Evolutionary conservation across 2,888 invertebrate genomes (phyloP), one percentile per base, ranked within the genome.

Genomic region (Ectemnius continuus): DNA sequence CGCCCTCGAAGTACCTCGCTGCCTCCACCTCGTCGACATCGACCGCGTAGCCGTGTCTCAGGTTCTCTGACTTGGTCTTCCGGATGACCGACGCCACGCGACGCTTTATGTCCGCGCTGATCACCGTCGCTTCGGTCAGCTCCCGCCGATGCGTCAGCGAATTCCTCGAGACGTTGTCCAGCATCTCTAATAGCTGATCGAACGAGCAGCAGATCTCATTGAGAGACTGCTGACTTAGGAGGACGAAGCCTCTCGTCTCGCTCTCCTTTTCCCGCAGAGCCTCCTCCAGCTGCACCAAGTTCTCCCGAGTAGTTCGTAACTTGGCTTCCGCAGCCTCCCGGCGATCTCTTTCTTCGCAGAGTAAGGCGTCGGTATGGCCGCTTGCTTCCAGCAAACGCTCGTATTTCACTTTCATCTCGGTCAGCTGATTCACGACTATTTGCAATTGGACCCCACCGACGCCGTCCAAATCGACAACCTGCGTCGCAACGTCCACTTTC

Each of bases 371-470:
- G 6, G 77, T 79, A 2, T 71, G 79, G 13, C 80, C 83, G 0
- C 73, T 80, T 36, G 88, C 84, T 11, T 88, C 84, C 1, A 86
- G 14, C 0, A 90, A 76, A 2, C 81, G 76, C 3, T 87, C 84
- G 59, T 86, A 79, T 3, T 89, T 85, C 2, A 70, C 64, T 23
- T 79, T 80, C 0, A 81, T 75, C 6, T 85, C 80, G 5, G 75
- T 72, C 67, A 89, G 67, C 36, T 86, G 79, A 3, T 63, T 69
- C 45, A 84, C 61, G 1, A 85, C 70, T 14, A 73, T 63, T 11
- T 63, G 63, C 14, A 93, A 73, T 92, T 78, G 93, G 92, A n/a
- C 94, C 0, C 68, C 59, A 5, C 72, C 68, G 0, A 65, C 64
- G 0, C 8, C 3, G 1, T 68, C 62, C 0, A 46, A 47, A 6